Evolutionary conservation across 2,888 invertebrate genomes (phyloP).

Genomic region (Drosophila seclusa): DNA sequence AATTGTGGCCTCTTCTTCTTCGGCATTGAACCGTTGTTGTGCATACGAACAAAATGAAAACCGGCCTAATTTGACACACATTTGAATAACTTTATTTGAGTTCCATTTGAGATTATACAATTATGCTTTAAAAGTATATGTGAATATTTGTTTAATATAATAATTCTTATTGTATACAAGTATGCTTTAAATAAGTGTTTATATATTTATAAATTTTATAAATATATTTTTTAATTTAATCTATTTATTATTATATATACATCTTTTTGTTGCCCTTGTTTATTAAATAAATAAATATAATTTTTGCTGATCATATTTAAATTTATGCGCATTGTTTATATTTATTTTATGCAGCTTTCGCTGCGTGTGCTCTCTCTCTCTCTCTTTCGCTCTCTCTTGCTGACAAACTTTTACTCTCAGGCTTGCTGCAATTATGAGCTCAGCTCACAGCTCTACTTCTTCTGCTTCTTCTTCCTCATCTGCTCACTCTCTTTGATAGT

Average conservation of each 20-base stretch:
- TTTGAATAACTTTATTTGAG: slow-evolving; percentile 36
- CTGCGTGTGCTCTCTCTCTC: slow-evolving; percentile 5
- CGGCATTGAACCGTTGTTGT: slow-evolving; percentile 23
- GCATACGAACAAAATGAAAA: neutral
- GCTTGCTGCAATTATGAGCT: slow-evolving; percentile 37
- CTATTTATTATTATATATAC: neutral
- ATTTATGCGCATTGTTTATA: slow-evolving; percentile 10
- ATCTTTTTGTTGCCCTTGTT: too few species aligned
- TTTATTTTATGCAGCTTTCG: slow-evolving; percentile 47
- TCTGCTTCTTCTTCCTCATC: slow-evolving; percentile 10
- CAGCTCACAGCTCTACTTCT: slow-evolving; percentile 31
- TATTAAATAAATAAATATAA: neutral
- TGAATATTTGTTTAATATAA: neutral
- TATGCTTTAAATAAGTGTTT: too few species aligned
- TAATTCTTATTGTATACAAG: too few species aligned
- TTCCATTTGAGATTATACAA: slow-evolving; percentile 15
- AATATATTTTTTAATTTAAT: neutral
- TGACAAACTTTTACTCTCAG: slow-evolving; percentile 74
- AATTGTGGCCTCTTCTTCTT: slow-evolving; percentile 22
- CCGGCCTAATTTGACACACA: slow-evolving; percentile 46
- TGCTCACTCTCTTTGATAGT: slow-evolving; percentile 27
- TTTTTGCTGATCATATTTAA: slow-evolving; percentile 10
- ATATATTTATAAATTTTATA: too few species aligned
- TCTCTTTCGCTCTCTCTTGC: slow-evolving; percentile 10
- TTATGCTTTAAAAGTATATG: neutral